These are phyloP conservation scores for Ctenicera cuprea DNA, from an alignment of 2,888 invertebrate genomes.

Conservation along the genomic window DNA sequence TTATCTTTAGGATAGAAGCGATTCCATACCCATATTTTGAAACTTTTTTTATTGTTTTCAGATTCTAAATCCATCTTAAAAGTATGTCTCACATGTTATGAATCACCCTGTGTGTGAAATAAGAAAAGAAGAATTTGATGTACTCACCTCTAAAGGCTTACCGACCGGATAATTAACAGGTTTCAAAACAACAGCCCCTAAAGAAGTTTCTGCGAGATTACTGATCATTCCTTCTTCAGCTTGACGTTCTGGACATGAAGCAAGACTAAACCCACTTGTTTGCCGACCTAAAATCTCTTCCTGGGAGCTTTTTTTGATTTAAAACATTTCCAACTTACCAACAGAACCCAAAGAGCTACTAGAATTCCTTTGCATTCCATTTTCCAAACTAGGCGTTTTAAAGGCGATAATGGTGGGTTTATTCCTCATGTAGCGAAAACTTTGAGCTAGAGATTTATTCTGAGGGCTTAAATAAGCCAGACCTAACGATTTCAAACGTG, in stretches of 20 bases:
- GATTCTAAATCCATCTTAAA: too few species aligned
- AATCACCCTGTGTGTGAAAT: too few species aligned
- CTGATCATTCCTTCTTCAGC: slow-evolving; percentile 79
- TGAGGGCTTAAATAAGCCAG: slow-evolving; percentile 84
- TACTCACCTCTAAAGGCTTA: slow-evolving; percentile 85
- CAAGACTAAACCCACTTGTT: slow-evolving; percentile 64
- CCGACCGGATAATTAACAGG: slow-evolving; percentile 83
- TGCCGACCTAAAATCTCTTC: slow-evolving; percentile 61
- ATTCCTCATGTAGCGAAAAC: slow-evolving; percentile 92
- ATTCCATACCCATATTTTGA: too few species aligned
- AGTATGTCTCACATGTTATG: too few species aligned
- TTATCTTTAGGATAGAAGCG: too few species aligned
- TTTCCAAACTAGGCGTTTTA: slow-evolving; percentile 87
- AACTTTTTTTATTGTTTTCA: too few species aligned
- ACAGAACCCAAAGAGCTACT: slow-evolving; percentile 76
- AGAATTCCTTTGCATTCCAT: slow-evolving; percentile 77
- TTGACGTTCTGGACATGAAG: slow-evolving; percentile 73
- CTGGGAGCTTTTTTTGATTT: too few species aligned
- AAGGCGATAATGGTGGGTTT: slow-evolving; percentile 93
- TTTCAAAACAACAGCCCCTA: slow-evolving; percentile 61
- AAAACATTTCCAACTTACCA: slow-evolving; percentile 71
- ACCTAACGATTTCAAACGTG: slow-evolving; percentile 79
- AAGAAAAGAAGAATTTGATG: too few species aligned
- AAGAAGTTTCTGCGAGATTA: slow-evolving; percentile 64
- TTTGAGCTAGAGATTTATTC: slow-evolving; percentile 87